phyloP scores from a whole-genome alignment of 2,113 vertebrate species.

The Psilopsiagon aurifrons region DNA sequence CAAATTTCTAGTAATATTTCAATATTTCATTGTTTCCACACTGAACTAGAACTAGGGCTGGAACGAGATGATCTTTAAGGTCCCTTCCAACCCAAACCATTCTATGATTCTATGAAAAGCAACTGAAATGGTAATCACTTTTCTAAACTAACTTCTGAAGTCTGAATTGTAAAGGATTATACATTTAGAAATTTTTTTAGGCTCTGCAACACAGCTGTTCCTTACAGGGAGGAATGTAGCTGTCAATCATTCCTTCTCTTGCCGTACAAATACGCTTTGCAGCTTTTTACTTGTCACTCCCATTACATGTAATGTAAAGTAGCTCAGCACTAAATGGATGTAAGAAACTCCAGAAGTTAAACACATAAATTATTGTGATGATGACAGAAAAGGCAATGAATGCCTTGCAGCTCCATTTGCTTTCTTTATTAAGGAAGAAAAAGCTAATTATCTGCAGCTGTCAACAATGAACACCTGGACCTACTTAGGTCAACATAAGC shows the following conservation, averaged over 20 bases:
- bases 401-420: slow-evolving; percentile 54
- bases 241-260: slow-evolving; percentile 52
- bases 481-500: slow-evolving; percentile 60
- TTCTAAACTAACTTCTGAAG: slow-evolving; percentile 22
- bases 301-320: slow-evolving; percentile 41
- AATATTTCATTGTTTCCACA: not conserved
- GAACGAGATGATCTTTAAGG: not conserved
- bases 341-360: slow-evolving; percentile 69
- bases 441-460: slow-evolving; percentile 69
- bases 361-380: slow-evolving; percentile 64
- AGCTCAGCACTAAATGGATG: slow-evolving; percentile 63
- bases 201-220: not conserved
- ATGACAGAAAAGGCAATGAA: slow-evolving; percentile 61
- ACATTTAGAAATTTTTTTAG: slow-evolving; percentile 9
- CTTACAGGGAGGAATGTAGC: not conserved
- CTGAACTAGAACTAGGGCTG: not conserved
- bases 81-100: not conserved
- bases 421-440: slow-evolving; percentile 71
- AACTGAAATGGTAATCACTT: not conserved
- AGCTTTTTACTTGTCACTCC: slow-evolving; percentile 50
- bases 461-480: slow-evolving; percentile 60
- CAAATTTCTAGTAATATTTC: not conserved
- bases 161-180: not conserved
- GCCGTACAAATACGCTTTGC: slow-evolving; percentile 33
- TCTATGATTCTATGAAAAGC: not conserved